phyloP scores from a whole-genome alignment of 2,888 invertebrate species.

The Xestoiulus laeticollis region DNA sequence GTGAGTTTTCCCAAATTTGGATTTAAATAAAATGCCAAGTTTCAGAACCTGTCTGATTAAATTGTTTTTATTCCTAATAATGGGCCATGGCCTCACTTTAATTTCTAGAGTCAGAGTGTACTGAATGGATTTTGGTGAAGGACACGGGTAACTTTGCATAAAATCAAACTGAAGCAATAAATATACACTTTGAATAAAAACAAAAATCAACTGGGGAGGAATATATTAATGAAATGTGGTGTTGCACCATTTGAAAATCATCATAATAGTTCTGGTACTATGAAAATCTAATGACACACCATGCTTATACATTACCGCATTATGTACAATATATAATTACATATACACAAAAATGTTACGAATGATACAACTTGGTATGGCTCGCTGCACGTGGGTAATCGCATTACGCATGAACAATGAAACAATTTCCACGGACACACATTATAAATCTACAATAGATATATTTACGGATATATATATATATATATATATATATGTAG shows the following conservation, averaged over 20 bases:
- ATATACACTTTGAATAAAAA: constrained; percentile 17
- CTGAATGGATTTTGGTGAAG: neutral
- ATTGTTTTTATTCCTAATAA: neutral
- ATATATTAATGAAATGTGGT: constrained; percentile 27
- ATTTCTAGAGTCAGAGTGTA: neutral
- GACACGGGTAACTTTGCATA: neutral
- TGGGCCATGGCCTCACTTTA: neutral
- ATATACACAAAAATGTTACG: constrained; percentile 35
- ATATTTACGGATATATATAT: neutral
- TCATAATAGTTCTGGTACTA: neutral
- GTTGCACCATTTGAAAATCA: neutral
- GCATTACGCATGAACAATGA: neutral
- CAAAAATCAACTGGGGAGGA: neutral
- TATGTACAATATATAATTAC: constrained; percentile 43
- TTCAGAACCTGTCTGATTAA: neutral
- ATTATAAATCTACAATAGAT: neutral
- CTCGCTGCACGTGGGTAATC: neutral
- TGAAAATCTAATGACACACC: constrained; percentile 14
- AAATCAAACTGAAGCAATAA: neutral
- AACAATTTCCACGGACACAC: neutral
- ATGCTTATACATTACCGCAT: neutral
- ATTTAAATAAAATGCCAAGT: too few relatives aligned
- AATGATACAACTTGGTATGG: constrained; percentile 7
- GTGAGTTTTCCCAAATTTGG: too few relatives aligned
- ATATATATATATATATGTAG: neutral